Evolutionary conservation across 2,797 vertebrate genomes (phyloP), one percentile per base, ranked within the genome.

Genomic region (Cyprinella venusta): DNA sequence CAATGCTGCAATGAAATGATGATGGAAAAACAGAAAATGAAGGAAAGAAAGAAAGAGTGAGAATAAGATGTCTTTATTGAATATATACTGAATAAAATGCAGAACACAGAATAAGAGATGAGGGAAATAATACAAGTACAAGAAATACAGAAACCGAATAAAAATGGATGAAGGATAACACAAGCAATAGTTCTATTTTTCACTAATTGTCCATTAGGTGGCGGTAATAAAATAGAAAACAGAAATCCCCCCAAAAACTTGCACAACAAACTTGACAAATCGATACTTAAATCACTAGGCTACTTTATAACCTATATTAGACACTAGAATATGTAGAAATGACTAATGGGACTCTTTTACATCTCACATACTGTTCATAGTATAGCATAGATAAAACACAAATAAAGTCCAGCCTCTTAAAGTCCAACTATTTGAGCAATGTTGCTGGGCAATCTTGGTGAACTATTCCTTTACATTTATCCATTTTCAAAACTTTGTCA

Each of bases 41-140:
- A 68, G 12, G 40, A 81, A 63, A 64, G 26, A 81, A 63, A 63
- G 26, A 33, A 74, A 80, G 36, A 42, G 45, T 26, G 65, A 83
- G 65, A 77, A 63, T 48, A 63, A 6, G 67, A 24, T 61, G 83
- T 69, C 40, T 84, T 84, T 84, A 80, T 80, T 80, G 38, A 69
- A 79, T 52, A 48, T 24, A 45, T 26, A 72, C 5, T 8, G 18
- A 69, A 80, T 24, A 40, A 56, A 76, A 76, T 13, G 13, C 21
- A 82, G 33, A 67, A 75, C 42, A 75, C 21, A 82, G 4, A 50
- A 52, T 36, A 54, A 59, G 52, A 75, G 6, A n/a, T 24, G 18
- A 38, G 48, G 36, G 33, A 13, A 79, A 76, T 61, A 21, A 40
- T 48, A 36, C 26, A 68, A 54, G 42, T 18, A 36, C 56, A 81